Conservation (phyloP, 2,797 vertebrate species). For the Periophthalmus magnuspinnatus region DNA sequence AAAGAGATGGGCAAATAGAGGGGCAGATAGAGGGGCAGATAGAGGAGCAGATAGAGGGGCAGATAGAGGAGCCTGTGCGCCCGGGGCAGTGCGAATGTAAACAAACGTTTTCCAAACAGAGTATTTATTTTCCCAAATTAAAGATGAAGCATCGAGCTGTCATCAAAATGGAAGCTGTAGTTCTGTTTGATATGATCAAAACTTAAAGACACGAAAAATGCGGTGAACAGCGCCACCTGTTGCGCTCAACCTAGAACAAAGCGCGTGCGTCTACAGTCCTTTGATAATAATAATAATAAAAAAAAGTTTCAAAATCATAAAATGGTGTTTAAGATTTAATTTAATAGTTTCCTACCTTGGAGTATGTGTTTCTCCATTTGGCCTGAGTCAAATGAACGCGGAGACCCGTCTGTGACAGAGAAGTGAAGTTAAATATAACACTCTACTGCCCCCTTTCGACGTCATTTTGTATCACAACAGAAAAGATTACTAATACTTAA, state of each 20-base stretch:
- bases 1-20: constrained; percentile 66
- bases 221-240: constrained; percentile 51
- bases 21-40: constrained; percentile 62
- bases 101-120: constrained; percentile 7
- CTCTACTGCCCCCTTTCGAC: constrained; percentile 50
- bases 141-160: background rate
- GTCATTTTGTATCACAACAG: background rate
- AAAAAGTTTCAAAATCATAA: background rate
- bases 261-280: background rate
- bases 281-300: background rate
- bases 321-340: background rate
- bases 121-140: background rate
- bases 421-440: background rate
- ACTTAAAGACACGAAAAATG: background rate
- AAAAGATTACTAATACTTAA: background rate
- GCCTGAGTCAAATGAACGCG: background rate
- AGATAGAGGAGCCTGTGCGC: constrained; percentile 58
- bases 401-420: background rate
- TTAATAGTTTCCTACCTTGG: background rate
- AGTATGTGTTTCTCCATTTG: background rate
- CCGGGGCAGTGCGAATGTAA: constrained; percentile 41
- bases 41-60: constrained; percentile 63
- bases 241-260: background rate
- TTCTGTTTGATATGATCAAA: background rate
- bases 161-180: constrained; percentile 5